Evolutionary conservation across 2,113 vertebrate species (phyloP), one percentile per base, ranked within the genome.

Genomic region (Mola mola): DNA sequence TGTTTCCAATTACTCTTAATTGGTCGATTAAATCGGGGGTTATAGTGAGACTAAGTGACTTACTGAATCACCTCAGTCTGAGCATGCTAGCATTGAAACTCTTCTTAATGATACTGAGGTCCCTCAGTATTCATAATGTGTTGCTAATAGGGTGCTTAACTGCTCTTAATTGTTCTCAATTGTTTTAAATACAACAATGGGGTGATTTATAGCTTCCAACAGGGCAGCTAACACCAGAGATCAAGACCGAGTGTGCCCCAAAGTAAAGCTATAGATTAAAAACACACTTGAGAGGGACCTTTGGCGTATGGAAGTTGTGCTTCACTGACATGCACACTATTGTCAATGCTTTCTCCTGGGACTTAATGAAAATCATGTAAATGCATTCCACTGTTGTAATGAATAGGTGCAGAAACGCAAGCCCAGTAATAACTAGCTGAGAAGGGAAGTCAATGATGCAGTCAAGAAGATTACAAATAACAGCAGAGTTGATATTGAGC

Each of bases 1-100:
- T 76, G 82, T 81, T 79, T 78, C 77, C 82, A 87, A 88, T 87
- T 86, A 79, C 41, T 44, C 4, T 7, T 75, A 81, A 91, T 82
- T 83, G 82, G 57, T 82, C 81, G 42, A 70, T 86, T 66, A 79
- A 79, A 55, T 61, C n/a, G 25, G 36, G 42, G 19, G 85, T 84
- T 80, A 78, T 44, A 51, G 47, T 57, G 55, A 29, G 57, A 49
- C 26, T 52, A 52, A 70, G 56, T 72, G 43, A 76, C 38, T 68
- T 42, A 73, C 41, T 66, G 61, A 65, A 15, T 62, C 58, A 68
- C 62, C 21, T 50, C n/a, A 46, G 46, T 19, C 25, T 55, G 57
- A n/a, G 68, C 26, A 66, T 51, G 65, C 64, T 52, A 66, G 43
- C 15, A 50, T 10, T 43, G 20, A 20, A 52, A n/a, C 52, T 31